Percentiles rank a stretch among this genome's conserved stretches.
phyloP scores from a whole-genome alignment of 2,797 vertebrate species.

The Cryptoblepharus egeriae region DNA sequence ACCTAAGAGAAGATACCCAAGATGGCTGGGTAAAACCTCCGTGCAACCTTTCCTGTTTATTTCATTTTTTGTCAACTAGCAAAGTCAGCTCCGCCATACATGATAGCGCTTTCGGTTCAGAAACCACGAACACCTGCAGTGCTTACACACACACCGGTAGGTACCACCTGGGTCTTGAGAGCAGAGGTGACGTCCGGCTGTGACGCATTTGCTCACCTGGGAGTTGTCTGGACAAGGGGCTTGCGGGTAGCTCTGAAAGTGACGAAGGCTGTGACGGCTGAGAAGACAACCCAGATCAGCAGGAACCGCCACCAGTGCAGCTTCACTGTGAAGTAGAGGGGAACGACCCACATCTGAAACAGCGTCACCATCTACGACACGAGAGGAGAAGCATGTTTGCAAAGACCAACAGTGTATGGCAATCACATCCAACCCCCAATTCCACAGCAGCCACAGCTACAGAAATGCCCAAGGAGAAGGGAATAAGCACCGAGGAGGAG shows the following conservation, averaged over 20 bases:
- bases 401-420: no score
- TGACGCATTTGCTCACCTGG: constrained; percentile 78
- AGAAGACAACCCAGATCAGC: constrained; percentile 93
- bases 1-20: no score
- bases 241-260: constrained; percentile 95
- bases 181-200: background rate
- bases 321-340: constrained; percentile 98
- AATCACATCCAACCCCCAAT: background rate
- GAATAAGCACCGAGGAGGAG: background rate
- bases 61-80: no score
- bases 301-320: constrained; percentile 98
- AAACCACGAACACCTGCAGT: background rate
- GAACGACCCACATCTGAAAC: constrained; percentile 99
- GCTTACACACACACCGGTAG: background rate
- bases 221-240: constrained; percentile 93
- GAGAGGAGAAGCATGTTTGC: constrained; percentile 21
- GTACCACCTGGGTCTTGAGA: background rate
- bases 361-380: constrained; percentile 92
- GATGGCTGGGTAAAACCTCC: background rate
- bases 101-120: background rate
- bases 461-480: no score
- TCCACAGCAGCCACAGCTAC: background rate
- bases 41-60: background rate
- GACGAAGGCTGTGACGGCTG: constrained; percentile 92
- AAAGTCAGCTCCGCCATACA: no score